These are phyloP conservation scores for Limnodromus scolopaceus DNA, from an alignment of 2,797 vertebrate genomes.

Conservation along the genomic window DNA sequence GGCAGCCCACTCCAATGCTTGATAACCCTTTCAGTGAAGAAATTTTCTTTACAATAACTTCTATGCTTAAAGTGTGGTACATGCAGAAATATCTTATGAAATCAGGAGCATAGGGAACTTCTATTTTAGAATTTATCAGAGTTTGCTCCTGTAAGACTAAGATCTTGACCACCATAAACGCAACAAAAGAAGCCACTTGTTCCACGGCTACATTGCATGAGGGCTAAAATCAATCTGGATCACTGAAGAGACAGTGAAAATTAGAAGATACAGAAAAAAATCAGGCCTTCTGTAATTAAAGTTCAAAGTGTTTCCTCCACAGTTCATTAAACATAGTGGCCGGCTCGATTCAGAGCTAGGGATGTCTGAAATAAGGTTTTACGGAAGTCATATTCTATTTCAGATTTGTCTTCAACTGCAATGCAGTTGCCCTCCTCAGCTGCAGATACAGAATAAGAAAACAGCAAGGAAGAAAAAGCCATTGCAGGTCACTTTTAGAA, in stretches of 20 bases:
- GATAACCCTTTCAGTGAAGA: too few relatives aligned
- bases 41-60: not conserved
- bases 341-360: not conserved
- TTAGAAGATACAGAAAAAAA: not conserved
- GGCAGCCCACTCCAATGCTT: too few relatives aligned
- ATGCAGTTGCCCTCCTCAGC: not conserved
- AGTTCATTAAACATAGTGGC: not conserved
- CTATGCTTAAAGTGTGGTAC: not conserved
- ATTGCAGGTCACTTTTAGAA: slow-evolving; percentile 16
- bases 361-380: not conserved
- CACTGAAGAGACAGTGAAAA: not conserved
- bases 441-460: not conserved
- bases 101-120: not conserved
- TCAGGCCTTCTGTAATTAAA: not conserved
- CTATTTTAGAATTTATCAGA: not conserved
- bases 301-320: not conserved
- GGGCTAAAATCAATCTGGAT: not conserved
- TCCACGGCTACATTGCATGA: not conserved
- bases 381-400: not conserved
- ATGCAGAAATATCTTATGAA: not conserved
- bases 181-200: not conserved
- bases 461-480: not conserved
- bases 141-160: not conserved
- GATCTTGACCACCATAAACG: not conserved
- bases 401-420: not conserved